Conservation (phyloP, 1,140 invertebrate species). For the Melanaphis sacchari region DNA sequence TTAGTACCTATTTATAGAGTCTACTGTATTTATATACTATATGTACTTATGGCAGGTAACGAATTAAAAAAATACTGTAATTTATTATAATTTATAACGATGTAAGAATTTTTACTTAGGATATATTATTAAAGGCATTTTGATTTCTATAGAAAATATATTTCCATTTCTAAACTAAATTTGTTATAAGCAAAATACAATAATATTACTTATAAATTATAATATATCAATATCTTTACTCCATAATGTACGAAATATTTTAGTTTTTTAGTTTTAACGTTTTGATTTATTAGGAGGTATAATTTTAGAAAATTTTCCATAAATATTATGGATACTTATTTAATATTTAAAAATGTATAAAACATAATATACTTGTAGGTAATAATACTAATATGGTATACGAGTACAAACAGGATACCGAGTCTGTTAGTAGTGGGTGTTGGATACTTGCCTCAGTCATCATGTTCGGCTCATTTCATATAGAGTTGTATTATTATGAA, state of each 20-base stretch:
- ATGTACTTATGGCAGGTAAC: not conserved
- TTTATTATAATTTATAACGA: not conserved
- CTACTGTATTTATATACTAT: not conserved
- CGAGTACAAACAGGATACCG: not conserved
- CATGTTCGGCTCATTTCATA: not conserved
- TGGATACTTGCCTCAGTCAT: not conserved
- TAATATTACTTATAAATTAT: not conserved
- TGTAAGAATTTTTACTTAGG: not conserved
- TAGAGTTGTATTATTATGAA: not conserved
- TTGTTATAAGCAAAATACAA: not conserved
- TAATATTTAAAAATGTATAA: not conserved
- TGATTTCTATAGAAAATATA: not conserved
- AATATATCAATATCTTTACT: not conserved
- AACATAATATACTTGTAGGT: not conserved
- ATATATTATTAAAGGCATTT: not conserved
- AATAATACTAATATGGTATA: constrained; percentile 1
- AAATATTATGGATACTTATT: not conserved
- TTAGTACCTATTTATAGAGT: not conserved
- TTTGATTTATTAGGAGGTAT: not conserved
- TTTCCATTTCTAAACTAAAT: not conserved
- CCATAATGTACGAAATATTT: not conserved
- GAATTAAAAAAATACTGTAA: not conserved
- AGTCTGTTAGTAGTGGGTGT: not conserved
- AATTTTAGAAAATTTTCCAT: not conserved
- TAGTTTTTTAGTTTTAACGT: not conserved